These are phyloP conservation scores for Eubasilissa splendida DNA, from an alignment of 2,888 invertebrate genomes.

Conservation along the genomic window DNA sequence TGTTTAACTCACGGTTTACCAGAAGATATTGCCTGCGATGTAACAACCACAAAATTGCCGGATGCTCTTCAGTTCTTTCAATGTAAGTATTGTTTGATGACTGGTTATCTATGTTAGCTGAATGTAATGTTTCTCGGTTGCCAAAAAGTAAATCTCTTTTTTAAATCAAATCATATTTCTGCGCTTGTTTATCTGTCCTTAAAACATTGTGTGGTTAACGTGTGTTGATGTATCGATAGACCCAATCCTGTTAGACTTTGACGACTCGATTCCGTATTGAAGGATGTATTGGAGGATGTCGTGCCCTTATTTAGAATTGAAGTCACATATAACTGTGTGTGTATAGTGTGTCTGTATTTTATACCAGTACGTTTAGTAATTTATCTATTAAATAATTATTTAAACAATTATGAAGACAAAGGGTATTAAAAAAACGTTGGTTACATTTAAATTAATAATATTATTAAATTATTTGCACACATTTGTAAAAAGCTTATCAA, in stretches of 20 bases:
- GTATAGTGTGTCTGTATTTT: slow-evolving; percentile 19
- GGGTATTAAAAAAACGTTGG: slow-evolving; percentile 15
- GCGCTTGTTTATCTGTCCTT: neutral
- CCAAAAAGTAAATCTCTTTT: no score
- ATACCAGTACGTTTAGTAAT: slow-evolving; percentile 9
- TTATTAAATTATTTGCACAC: slow-evolving; percentile 37
- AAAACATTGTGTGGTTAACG: neutral
- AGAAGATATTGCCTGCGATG: no score
- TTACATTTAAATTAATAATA: slow-evolving; percentile 13
- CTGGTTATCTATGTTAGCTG: no score
- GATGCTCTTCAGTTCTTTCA: no score
- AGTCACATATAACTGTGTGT: neutral
- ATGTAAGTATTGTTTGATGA: no score
- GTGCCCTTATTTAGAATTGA: slow-evolving; percentile 7
- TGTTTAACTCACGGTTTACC: no score
- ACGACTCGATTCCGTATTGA: neutral
- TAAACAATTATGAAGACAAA: slow-evolving; percentile 24
- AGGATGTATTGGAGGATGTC: neutral
- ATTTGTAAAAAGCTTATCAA: slow-evolving; percentile 43
- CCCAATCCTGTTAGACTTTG: neutral
- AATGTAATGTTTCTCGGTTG: no score
- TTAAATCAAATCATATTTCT: neutral
- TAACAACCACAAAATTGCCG: no score
- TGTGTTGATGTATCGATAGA: neutral
- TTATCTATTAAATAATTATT: slow-evolving; percentile 26